phyloP scores from a whole-genome alignment of 2,113 vertebrate genomes.

The Nicator chloris region DNA sequence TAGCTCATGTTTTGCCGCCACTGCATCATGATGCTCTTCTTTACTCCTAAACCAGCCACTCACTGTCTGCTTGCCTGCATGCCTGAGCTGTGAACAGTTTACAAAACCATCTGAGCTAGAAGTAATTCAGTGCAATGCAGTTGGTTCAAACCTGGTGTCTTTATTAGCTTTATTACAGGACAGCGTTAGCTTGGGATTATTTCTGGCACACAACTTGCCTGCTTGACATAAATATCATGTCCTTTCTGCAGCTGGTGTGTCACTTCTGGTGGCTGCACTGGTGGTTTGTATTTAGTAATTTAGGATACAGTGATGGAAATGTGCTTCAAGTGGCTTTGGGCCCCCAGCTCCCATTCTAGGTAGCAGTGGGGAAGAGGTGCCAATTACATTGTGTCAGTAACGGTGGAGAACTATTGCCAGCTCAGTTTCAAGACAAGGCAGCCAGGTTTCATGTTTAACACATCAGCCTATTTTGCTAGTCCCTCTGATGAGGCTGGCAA shows the following conservation, averaged over 20 bases:
- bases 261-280: not conserved
- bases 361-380: not conserved
- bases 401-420: accelerated
- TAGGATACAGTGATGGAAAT: not conserved
- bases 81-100: not conserved
- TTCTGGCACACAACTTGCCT: accelerated
- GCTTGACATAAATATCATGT: not conserved
- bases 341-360: not conserved
- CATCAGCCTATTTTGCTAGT: not conserved
- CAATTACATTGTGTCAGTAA: not conserved
- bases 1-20: not conserved
- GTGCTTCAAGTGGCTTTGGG: not conserved
- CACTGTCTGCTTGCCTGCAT: accelerated
- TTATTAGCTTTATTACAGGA: not conserved
- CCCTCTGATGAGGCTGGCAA: not conserved
- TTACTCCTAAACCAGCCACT: accelerated
- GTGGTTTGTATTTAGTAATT: not conserved
- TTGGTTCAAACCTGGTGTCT: not conserved
- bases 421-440: not conserved
- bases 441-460: not conserved
- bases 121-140: not conserved
- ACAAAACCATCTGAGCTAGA: not conserved
- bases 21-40: not conserved
- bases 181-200: not conserved
- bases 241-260: not conserved